Base-by-base conservation (phyloP, 2,113 vertebrate genomes). In the Otocyon megalotis region DNA sequence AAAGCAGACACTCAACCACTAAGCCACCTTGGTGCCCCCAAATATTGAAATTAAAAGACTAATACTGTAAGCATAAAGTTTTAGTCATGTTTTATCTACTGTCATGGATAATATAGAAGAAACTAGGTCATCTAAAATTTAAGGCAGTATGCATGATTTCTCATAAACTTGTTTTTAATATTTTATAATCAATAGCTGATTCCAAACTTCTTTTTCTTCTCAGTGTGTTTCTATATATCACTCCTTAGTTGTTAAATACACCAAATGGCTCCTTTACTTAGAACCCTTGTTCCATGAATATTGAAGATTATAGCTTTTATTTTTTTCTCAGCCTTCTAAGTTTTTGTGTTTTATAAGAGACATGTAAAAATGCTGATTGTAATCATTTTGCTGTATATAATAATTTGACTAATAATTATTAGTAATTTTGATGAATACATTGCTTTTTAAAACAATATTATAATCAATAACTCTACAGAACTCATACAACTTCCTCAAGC, bases 401-500 rank as follows among this genome's bases (percentile, higher is more conserved):
- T 95, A 53, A 90, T 79, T 90, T 96, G 48, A 86, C 54, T 94
- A 74, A 35, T 35, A 93, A 97, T 72, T 67, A 72, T 77, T 79
- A 91, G 32, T 12, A 93, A 77, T 89, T 97, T 92, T 96, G 62
- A 60, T 69, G 62, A 80, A 83, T 79, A 28, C 5, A 91, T 88
- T 89, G 17, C 11, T 89, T 97, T 97, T 92, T 90, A 94, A 94
- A 72, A 53, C 53, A 92, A 69, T 79, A 35, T 62, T 94, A 8
- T 95, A 93, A 90, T 81, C 28, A 93, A 37, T 77, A 92, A 76
- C 32, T 77, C 8, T 85, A 56, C 76, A 92, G 81, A 93, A 63
- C 35, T 71, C 58, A 82, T 20, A 5, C 62, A 90, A 88, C 86
- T 95, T 98, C 67, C 74, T 95, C 13, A 74, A 89, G 58, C 30